These are phyloP conservation scores for Lithophane semibrunnea DNA, from an alignment of 2,888 invertebrate genomes.

Conservation along the genomic window DNA sequence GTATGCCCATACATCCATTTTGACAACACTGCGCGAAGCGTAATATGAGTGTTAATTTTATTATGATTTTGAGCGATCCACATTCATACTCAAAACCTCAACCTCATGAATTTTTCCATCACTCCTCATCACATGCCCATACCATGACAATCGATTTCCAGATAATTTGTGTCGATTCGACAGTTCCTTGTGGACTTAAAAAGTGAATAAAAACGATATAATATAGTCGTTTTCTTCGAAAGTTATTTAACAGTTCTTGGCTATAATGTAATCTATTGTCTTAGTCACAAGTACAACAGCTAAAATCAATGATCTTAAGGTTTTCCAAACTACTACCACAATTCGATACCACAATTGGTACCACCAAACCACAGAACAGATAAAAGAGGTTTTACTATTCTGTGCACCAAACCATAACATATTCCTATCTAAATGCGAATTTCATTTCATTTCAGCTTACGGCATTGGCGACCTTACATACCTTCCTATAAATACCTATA, in stretches of 20 bases:
- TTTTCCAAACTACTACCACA: background rate
- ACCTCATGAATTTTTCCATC: too few species aligned
- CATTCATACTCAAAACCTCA: background rate
- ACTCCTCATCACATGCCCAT: background rate
- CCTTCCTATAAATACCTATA: slow-evolving; percentile 27
- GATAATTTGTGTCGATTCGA: background rate
- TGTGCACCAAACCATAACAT: background rate
- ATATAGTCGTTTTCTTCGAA: background rate
- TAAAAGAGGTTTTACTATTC: too few species aligned
- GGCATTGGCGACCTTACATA: slow-evolving; percentile 21
- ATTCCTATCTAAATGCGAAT: slow-evolving; percentile 10
- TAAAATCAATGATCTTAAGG: background rate
- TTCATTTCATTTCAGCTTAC: slow-evolving; percentile 24
- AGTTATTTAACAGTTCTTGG: background rate
- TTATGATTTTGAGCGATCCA: background rate
- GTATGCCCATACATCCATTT: too few species aligned
- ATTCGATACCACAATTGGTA: background rate
- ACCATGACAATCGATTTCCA: background rate
- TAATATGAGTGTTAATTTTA: too few species aligned
- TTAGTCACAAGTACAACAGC: background rate
- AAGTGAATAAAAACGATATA: background rate
- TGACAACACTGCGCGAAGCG: too few species aligned
- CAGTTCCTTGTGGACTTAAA: background rate
- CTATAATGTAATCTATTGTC: background rate
- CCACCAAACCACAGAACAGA: too few species aligned